A percentile compares a stretch with the other conserved stretches of the same genome.
phyloP scores from a whole-genome alignment of 2,113 vertebrate genomes.

The Cynopterus brachyotis region DNA sequence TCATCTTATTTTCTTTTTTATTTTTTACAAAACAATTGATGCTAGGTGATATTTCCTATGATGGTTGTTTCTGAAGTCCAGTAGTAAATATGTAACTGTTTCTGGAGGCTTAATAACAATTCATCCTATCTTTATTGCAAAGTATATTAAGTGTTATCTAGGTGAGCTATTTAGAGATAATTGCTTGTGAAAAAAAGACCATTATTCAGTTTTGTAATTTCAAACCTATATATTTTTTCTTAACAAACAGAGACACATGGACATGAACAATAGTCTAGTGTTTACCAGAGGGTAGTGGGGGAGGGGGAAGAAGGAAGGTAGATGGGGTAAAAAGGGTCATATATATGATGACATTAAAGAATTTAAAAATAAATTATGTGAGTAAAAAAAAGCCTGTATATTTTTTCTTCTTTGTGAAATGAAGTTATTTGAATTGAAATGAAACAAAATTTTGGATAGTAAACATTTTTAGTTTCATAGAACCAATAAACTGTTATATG shows the following conservation, averaged over 20 bases:
- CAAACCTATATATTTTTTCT: not conserved
- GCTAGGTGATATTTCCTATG: not conserved
- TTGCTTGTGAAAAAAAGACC: not conserved
- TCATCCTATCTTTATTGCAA: not conserved
- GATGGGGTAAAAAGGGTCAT: too few species aligned
- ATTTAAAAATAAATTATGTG: too few species aligned
- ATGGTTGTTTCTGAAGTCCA: not conserved
- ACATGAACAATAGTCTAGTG: too few species aligned
- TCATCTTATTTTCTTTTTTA: too few species aligned
- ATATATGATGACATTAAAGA: too few species aligned
- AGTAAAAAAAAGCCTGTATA: not conserved
- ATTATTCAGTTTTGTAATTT: not conserved
- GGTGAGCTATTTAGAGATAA: not conserved
- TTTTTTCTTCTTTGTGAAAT: conserved; percentile 8
- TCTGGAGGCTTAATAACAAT: not conserved
- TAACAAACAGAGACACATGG: too few species aligned
- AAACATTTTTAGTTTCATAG: conserved; percentile 25
- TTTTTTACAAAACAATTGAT: not conserved
- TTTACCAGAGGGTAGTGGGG: too few species aligned
- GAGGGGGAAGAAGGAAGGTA: too few species aligned
- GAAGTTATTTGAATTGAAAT: conserved; percentile 20
- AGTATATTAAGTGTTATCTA: not conserved
- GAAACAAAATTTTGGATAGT: not conserved
- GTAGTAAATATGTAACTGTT: not conserved
- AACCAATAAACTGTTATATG: not conserved